These are phyloP conservation scores for Acanthurus leucopareius DNA, from an alignment of 2,797 vertebrate species.

Conservation along the genomic window DNA sequence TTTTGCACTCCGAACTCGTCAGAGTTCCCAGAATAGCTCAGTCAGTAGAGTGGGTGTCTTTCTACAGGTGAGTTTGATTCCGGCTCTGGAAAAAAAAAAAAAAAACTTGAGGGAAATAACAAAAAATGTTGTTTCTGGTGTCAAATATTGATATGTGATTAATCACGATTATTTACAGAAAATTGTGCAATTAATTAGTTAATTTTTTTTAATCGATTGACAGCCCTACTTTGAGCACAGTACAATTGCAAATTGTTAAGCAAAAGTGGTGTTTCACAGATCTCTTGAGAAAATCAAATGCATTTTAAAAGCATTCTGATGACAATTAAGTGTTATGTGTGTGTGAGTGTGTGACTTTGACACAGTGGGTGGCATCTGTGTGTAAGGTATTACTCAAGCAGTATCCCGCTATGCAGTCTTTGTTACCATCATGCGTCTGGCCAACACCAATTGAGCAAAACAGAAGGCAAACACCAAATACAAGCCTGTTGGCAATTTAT, in stretches of 20 bases:
- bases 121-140: too few relatives aligned
- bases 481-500: slow-evolving; percentile 68
- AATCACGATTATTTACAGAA: too few relatives aligned
- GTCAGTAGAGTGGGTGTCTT: too few relatives aligned
- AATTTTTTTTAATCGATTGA: too few relatives aligned
- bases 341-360: slow-evolving; percentile 56
- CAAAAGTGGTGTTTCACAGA: background rate
- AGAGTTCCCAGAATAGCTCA: too few relatives aligned
- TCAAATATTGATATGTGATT: too few relatives aligned
- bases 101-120: too few relatives aligned
- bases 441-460: slow-evolving; percentile 50
- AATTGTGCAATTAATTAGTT: too few relatives aligned
- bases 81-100: too few relatives aligned
- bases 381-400: slow-evolving; percentile 44
- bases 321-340: slow-evolving; percentile 26
- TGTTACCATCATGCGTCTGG: slow-evolving; percentile 58
- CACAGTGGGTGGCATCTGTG: slow-evolving; percentile 55
- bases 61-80: too few relatives aligned
- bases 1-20: too few relatives aligned
- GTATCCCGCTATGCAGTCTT: slow-evolving; percentile 51
- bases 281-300: background rate
- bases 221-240: too few relatives aligned
- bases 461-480: slow-evolving; percentile 59
- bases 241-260: background rate
- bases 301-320: slow-evolving; percentile 37